Evolutionary conservation across 1,140 invertebrate species (phyloP).

Genomic region (Globodera rostochiensis): DNA sequence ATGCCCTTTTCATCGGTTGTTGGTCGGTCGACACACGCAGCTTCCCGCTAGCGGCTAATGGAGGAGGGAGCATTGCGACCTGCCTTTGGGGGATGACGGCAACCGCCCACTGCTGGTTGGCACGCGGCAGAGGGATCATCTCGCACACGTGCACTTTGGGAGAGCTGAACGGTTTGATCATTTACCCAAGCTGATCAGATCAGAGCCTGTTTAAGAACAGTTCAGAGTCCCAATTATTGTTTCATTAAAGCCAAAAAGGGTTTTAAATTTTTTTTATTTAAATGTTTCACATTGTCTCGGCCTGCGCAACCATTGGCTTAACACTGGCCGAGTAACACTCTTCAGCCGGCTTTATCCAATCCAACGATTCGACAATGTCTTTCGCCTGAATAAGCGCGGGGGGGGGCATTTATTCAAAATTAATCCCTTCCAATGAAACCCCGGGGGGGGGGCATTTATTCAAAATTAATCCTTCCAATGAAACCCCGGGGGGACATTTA

Average conservation of each 20-base stretch:
- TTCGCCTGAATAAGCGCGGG: neutral
- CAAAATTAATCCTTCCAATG: no score
- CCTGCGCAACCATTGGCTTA: neutral
- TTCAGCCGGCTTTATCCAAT: slow-evolving; percentile 2
- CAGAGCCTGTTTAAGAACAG: no score
- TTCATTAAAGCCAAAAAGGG: neutral
- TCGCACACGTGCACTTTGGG: slow-evolving; percentile 9
- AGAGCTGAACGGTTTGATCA: neutral
- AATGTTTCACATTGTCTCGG: neutral
- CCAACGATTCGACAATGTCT: slow-evolving; percentile 9
- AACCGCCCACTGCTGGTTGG: neutral
- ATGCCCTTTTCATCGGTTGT: neutral
- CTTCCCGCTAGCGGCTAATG: slow-evolving; percentile 1
- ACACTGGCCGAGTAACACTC: neutral
- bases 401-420: no score
- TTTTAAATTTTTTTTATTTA: neutral
- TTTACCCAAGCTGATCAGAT: no score
- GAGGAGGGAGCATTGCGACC: neutral
- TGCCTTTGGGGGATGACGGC: slow-evolving; percentile 13
- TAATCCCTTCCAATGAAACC: no score
- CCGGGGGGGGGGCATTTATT: no score
- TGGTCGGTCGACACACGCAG: neutral
- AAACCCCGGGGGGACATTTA: no score
- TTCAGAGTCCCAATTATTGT: no score
- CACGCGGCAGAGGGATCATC: neutral